Percentiles rank a stretch among this genome's conserved stretches.
phyloP scores from a whole-genome alignment of 1,140 invertebrate genomes.

The Saxidomus purpurata region DNA sequence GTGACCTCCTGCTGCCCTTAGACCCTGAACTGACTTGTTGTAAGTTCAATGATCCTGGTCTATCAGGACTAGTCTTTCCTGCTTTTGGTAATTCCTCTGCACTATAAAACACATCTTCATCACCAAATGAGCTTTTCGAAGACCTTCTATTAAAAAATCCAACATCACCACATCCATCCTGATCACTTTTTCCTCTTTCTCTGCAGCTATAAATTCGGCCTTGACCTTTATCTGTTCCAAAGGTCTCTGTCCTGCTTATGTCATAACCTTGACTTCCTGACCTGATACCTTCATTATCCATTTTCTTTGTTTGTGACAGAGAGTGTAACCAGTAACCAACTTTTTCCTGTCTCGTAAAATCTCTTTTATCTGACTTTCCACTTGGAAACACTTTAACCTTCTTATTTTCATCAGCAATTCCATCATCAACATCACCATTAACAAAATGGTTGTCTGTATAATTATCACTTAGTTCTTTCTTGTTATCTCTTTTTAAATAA shows the following conservation, averaged over 20 bases:
- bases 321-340: slow-evolving; percentile 60
- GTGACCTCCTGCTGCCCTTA: background rate
- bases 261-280: background rate
- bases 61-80: slow-evolving; percentile 14
- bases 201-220: background rate
- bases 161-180: background rate
- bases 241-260: background rate
- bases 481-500: background rate
- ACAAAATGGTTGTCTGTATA: background rate
- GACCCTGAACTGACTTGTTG: background rate
- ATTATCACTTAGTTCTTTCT: background rate
- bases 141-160: background rate
- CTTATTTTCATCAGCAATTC: background rate
- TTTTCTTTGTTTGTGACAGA: slow-evolving; percentile 14
- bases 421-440: background rate
- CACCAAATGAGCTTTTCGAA: background rate
- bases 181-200: too few relatives aligned
- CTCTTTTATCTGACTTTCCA: background rate
- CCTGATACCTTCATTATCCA: background rate
- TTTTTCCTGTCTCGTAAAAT: slow-evolving; percentile 55
- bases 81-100: slow-evolving; percentile 16
- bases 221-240: too few relatives aligned
- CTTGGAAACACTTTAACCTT: slow-evolving; percentile 47
- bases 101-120: slow-evolving; percentile 64
- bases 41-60: slow-evolving; percentile 50